phyloP scores from a whole-genome alignment of 2,797 vertebrate genomes.

The Anableps anableps region DNA sequence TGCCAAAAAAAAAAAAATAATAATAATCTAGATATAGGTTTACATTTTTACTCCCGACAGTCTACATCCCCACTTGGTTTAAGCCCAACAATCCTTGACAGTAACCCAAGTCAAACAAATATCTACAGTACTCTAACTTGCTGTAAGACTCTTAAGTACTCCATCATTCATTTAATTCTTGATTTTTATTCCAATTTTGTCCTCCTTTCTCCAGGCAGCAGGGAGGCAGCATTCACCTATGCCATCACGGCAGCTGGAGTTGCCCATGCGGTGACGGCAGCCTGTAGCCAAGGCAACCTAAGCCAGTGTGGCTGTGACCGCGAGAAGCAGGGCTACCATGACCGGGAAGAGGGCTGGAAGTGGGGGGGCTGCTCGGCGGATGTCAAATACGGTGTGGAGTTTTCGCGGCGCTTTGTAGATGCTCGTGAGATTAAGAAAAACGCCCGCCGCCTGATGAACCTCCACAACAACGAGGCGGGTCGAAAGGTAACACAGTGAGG shows the following conservation, averaged over 20 bases:
- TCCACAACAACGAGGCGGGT: conserved; percentile 99
- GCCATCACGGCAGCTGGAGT: conserved; percentile 97
- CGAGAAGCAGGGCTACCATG: conserved; percentile 97
- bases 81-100: neutral
- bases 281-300: conserved; percentile 98
- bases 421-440: conserved; percentile 98
- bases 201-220: conserved; percentile 87
- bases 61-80: neutral
- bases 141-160: neutral
- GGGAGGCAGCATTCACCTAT: conserved; percentile 97
- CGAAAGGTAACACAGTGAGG: conserved; percentile 87
- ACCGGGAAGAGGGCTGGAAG: conserved; percentile 97
- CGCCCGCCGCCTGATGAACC: conserved; percentile 96
- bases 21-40: neutral
- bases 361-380: conserved; percentile 99
- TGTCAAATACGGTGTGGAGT: conserved; percentile 96
- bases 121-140: neutral
- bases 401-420: conserved; percentile 96
- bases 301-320: conserved; percentile 98
- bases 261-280: conserved; percentile 93
- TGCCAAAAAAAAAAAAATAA: neutral
- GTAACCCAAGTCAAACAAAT: neutral
- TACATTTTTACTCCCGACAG: too few relatives aligned
- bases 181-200: neutral
- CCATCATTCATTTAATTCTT: neutral